Evolutionary conservation across 2,888 invertebrate species (phyloP).

Genomic region (Melanophora roralis): DNA sequence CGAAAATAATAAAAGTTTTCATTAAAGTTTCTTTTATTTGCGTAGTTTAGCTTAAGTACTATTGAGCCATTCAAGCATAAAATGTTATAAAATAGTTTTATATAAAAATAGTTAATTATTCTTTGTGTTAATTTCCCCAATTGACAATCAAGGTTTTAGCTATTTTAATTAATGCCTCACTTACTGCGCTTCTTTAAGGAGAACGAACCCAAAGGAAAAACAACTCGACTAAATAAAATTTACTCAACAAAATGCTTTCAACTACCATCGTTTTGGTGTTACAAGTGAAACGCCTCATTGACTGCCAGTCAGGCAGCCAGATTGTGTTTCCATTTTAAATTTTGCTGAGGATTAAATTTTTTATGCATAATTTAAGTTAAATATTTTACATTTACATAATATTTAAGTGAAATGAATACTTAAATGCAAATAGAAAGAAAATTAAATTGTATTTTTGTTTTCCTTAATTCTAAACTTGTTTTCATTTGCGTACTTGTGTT

Average conservation of each 20-base stretch:
- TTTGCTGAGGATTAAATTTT: not conserved
- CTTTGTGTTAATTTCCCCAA: slow-evolving; percentile 56
- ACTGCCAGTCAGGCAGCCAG: not conserved
- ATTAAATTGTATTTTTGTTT: not conserved
- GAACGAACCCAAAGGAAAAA: too few species aligned
- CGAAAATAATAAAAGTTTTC: not conserved
- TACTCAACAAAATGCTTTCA: not conserved
- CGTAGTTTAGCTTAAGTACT: slow-evolving; percentile 28
- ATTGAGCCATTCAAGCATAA: slow-evolving; percentile 4
- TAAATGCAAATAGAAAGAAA: slow-evolving; percentile 21
- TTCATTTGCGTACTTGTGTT: not conserved
- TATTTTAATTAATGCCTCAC: slow-evolving; percentile 53
- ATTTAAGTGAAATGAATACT: slow-evolving; percentile 29
- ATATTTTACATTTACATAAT: slow-evolving; percentile 30
- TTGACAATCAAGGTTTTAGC: slow-evolving; percentile 54
- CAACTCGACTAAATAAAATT: not conserved
- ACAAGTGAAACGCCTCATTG: not conserved
- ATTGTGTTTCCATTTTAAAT: not conserved
- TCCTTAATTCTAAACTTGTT: not conserved
- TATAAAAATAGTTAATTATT: slow-evolving; percentile 14
- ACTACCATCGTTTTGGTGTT: not conserved
- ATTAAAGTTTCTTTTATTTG: slow-evolving; percentile 4
- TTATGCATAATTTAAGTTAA: slow-evolving; percentile 42
- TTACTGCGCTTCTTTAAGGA: not conserved
- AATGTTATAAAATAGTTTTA: slow-evolving; percentile 8